Evolutionary conservation across 2,113 vertebrate species (phyloP).

Genomic region (Planiliza haematocheilus): DNA sequence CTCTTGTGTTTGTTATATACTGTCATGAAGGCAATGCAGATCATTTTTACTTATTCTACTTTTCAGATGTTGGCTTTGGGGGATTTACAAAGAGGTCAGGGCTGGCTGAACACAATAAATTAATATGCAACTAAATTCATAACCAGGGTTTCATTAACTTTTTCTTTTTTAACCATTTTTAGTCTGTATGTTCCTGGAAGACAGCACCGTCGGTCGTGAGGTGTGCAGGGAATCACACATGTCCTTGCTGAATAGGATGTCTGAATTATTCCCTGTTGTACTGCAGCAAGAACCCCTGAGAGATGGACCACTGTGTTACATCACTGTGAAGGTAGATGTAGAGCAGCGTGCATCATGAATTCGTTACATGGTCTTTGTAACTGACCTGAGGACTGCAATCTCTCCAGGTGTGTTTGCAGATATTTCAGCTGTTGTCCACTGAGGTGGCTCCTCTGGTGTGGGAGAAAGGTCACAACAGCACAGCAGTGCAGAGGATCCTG

Average conservation of each 20-base stretch:
- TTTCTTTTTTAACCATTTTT: not conserved
- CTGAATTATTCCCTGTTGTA: constrained; percentile 72
- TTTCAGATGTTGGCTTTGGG: constrained; percentile 76
- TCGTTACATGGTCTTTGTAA: not conserved
- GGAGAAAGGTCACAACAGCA: constrained; percentile 29
- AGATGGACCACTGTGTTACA: constrained; percentile 74
- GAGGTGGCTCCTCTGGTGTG: constrained; percentile 82
- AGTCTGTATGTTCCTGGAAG: constrained; percentile 90
- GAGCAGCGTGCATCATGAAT: not conserved
- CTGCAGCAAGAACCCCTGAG: constrained; percentile 70
- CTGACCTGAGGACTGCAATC: constrained; percentile 17
- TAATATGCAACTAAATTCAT: not conserved
- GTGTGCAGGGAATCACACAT: constrained; percentile 75
- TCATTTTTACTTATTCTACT: constrained; percentile 14
- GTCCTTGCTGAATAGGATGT: constrained; percentile 76
- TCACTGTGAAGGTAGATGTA: constrained; percentile 85
- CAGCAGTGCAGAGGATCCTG: constrained; percentile 80
- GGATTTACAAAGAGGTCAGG: constrained; percentile 81
- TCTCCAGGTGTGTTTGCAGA: constrained; percentile 88
- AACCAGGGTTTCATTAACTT: not conserved
- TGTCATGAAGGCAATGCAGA: not conserved
- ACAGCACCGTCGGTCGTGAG: constrained; percentile 82
- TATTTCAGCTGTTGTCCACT: constrained; percentile 85
- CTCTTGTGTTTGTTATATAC: not conserved
- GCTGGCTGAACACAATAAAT: not conserved